Evolutionary conservation across 2,888 invertebrate genomes (phyloP), one percentile per base, ranked within the genome.

Genomic region (Hedya salicella): DNA sequence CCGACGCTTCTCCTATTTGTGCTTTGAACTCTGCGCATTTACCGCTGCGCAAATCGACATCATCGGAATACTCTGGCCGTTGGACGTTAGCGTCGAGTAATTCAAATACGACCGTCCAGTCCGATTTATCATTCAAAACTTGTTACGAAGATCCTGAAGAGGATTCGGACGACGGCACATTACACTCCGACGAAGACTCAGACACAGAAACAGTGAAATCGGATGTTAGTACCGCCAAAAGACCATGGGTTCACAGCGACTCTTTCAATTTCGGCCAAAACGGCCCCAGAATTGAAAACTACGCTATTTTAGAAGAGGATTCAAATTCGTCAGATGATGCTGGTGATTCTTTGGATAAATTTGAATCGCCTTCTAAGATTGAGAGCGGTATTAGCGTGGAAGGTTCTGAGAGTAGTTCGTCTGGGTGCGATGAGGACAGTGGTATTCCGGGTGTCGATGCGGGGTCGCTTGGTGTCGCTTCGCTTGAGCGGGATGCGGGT

Each of bases 1-100:
- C 87, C 70, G 81, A 84, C 78, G 78, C 80, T 77, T 81, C 85
- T 79, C 77, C 80, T 73, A 80, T 83, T 73, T 81, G 78, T 78
- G 88, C 89, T 86, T 89, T 83, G 78, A 85, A 88, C 71, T 73
- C 78, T 81, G 71, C 80, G 74, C 82, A 79, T 79, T 77, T 82
- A 80, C 80, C 84, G 82, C 78, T 88, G 77, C 78, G 83, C 68
- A 86, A 89, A 81, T 87, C 89, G 67, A 87, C 81, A 78, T 89
- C 89, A 78, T 91, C 92, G 85, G 91, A 91, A 89, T 80, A 88
- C 81, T 91, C 91, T 40, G 89, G 88, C 71, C 85, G 89, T 68
- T 89, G 89, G 89, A 91, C 91, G 17, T 78, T 91, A 48, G 87
- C 89, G 50, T 84, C 90, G 25, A 91, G 91, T 71, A 83, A 89